Evolutionary conservation across 2,888 invertebrate genomes (phyloP).

Genomic region (Cistogaster globosa): DNA sequence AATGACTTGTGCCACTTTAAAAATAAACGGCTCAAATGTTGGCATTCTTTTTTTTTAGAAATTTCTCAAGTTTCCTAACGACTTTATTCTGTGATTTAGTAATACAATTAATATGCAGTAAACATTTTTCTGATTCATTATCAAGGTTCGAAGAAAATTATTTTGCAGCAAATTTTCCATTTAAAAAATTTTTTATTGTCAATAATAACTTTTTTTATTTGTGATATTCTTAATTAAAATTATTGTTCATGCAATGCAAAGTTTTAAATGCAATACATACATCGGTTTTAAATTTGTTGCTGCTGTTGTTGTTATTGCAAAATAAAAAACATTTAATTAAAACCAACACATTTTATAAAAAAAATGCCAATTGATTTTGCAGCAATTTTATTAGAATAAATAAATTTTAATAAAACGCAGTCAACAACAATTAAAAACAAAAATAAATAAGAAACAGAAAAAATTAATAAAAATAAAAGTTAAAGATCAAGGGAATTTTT

Average conservation of each 20-base stretch:
- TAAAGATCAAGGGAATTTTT: conserved; percentile 17
- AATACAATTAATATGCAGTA: background rate
- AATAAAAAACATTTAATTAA: conserved; percentile 56
- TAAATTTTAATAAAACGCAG: conserved; percentile 45
- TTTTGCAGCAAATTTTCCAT: conserved; percentile 26
- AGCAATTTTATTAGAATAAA: conserved; percentile 56
- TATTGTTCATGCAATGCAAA: conserved; percentile 30
- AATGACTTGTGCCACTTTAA: no score
- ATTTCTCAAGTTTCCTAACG: no score
- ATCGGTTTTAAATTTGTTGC: background rate
- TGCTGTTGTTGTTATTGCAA: conserved; percentile 2
- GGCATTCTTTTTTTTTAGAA: no score
- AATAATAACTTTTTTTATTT: background rate
- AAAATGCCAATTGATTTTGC: conserved; percentile 46
- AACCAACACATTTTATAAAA: conserved; percentile 32
- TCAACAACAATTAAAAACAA: conserved; percentile 38
- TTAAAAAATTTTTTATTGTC: background rate
- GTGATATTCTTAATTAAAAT: conserved; percentile 37
- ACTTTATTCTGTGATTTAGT: no score
- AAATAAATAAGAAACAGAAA: background rate
- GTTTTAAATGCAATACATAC: conserved; percentile 3
- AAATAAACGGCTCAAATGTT: no score
- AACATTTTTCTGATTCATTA: conserved; percentile 21
- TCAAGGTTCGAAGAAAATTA: conserved; percentile 42
- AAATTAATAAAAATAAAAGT: conserved; percentile 2